A percentile compares a stretch with the other conserved stretches of the same genome.
phyloP scores from a whole-genome alignment of 2,888 invertebrate genomes.

The Apotomis capreana region DNA sequence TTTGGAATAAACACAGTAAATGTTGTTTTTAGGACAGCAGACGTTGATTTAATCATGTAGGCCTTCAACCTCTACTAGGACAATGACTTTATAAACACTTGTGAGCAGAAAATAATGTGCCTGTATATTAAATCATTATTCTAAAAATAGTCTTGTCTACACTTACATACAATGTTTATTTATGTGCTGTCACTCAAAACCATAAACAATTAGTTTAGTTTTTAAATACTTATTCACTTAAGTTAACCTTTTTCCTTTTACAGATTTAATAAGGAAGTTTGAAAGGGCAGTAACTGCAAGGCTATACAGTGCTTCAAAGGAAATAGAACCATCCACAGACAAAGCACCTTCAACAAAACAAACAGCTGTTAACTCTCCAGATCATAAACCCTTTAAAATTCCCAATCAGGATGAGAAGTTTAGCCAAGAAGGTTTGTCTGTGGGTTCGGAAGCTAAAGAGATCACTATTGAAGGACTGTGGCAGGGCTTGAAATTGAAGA shows the following conservation, averaged over 20 bases:
- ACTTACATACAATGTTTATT: not conserved
- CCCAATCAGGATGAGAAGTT: constrained; percentile 43
- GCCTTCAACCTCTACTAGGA: constrained; percentile 10
- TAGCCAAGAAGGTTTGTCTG: constrained; percentile 53
- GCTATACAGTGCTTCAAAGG: constrained; percentile 50
- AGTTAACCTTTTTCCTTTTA: constrained; percentile 41
- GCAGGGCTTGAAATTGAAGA: constrained; percentile 72
- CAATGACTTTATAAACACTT: not conserved
- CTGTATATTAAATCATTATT: not conserved
- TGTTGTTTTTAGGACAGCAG: constrained; percentile 21
- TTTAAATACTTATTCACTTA: not conserved
- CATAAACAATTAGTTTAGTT: not conserved
- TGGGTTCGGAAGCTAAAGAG: constrained; percentile 66
- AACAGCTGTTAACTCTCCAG: constrained; percentile 47
- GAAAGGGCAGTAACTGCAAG: constrained; percentile 63
- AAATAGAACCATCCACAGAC: constrained; percentile 47
- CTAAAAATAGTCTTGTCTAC: not conserved
- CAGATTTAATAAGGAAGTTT: constrained; percentile 67
- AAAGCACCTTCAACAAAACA: constrained; percentile 54
- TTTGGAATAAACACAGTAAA: constrained; percentile 8
- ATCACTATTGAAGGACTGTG: constrained; percentile 69
- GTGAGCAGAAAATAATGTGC: not conserved
- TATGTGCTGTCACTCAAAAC: not conserved
- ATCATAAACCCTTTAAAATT: constrained; percentile 42
- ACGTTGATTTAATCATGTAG: constrained; percentile 1